Evolutionary conservation across 2,113 vertebrate species (phyloP), one percentile per base, ranked within the genome.

Genomic region (Myotis yumanensis): DNA sequence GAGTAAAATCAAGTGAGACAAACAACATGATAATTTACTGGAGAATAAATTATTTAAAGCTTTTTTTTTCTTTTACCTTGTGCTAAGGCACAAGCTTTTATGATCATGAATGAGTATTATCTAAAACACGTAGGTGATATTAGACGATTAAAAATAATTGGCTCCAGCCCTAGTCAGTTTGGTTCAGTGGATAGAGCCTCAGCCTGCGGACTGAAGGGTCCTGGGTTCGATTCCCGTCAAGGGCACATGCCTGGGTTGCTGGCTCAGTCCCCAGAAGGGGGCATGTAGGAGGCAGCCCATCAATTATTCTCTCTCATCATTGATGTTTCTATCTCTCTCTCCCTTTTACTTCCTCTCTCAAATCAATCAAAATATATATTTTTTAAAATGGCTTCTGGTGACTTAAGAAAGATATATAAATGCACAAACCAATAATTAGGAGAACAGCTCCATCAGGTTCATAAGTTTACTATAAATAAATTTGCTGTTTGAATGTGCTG

Each of bases 1-100:
- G n/a, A 71, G 5, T 52, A 35, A 92, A 93, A 95, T 81, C 37
- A 92, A 93, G 64, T 16, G 17, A 66, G 14, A 90, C 23, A 68
- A 79, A 96, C 25, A 80, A 11, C 25, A n/a, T 64, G 35, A 40
- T 81, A 62, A 66, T 72, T 89, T 75, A 25, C 28, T 62, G 28
- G 4, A 59, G 20, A 69, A 52, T 43, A n/a, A 48, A 64, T 96
- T 85, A 92, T 48, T 54, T 68, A 79, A 64, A 48, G 46, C 12
- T 71, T 3, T n/a, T n/a, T 35, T 32, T 40, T 5, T 5, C n/a
- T 40, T 85, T 93, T 69, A 52, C 7, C 4, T 68, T 28, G 52
- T 43, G 0, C 15, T 66, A 62, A 52, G 71, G 35, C 11, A n/a
- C 7, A 88, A 25, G 32, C 14, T 64, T 81, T 35, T 23, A 48